Evolutionary conservation across 2,888 invertebrate genomes (phyloP).

Genomic region (Entomobrya multifasciata): DNA sequence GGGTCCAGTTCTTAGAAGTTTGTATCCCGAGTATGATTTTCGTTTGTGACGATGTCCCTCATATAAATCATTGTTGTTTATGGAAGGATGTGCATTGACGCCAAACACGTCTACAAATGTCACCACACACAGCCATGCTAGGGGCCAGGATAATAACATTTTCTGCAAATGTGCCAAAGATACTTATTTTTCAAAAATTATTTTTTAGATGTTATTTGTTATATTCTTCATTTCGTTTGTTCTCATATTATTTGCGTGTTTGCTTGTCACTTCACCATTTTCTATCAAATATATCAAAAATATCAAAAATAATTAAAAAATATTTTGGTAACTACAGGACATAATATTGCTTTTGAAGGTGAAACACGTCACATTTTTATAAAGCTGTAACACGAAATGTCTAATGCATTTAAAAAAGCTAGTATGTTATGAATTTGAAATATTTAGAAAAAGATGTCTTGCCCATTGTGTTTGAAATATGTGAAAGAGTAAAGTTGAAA

Average conservation of each 20-base stretch:
- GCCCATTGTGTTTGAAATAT: too few relatives aligned
- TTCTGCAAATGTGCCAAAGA: not conserved
- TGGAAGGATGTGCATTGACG: conserved; percentile 1
- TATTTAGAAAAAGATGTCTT: too few relatives aligned
- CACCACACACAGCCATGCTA: conserved; percentile 17
- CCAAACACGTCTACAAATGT: not conserved
- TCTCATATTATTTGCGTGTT: not conserved
- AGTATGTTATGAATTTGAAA: too few relatives aligned
- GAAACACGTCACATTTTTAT: not conserved
- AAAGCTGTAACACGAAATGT: not conserved
- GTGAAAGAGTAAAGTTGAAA: not conserved
- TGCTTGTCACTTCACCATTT: not conserved
- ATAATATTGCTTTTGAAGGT: not conserved
- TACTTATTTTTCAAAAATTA: not conserved
- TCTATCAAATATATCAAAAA: not conserved
- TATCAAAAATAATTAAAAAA: not conserved
- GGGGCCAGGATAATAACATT: not conserved
- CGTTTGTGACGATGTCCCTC: too few relatives aligned
- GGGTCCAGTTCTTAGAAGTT: conserved; percentile 75
- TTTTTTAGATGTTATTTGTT: not conserved
- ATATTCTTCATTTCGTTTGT: not conserved
- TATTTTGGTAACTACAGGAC: conserved; percentile 5
- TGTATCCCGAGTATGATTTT: conserved; percentile 78
- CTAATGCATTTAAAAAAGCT: too few relatives aligned
- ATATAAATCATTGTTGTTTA: conserved; percentile 4